Percentiles rank a stretch among this genome's conserved stretches.
Conservation (phyloP, 2,113 vertebrate genomes). For the Embiotoca jacksoni region DNA sequence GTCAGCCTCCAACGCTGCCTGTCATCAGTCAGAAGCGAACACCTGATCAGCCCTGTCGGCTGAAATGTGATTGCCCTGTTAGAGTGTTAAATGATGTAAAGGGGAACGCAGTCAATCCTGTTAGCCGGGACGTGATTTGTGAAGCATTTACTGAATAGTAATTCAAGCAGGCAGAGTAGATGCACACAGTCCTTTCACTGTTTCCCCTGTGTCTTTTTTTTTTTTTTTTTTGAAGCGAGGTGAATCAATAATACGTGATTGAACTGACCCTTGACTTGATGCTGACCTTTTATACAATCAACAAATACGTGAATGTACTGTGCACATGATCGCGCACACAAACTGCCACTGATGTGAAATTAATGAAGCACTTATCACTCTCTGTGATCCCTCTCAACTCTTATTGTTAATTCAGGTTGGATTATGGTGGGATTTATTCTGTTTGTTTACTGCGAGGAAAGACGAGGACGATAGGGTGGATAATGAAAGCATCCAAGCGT, state of each 20-base stretch:
- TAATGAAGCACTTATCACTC: slow-evolving; percentile 28
- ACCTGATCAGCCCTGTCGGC: not conserved
- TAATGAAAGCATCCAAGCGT: slow-evolving; percentile 35
- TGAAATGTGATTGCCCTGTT: slow-evolving; percentile 3
- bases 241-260: not conserved
- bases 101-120: slow-evolving; percentile 17
- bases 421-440: slow-evolving; percentile 57
- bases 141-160: slow-evolving; percentile 28
- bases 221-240: not conserved
- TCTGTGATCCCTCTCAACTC: slow-evolving; percentile 16
- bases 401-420: slow-evolving; percentile 39
- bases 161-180: not conserved
- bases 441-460: slow-evolving; percentile 45
- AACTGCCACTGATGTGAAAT: slow-evolving; percentile 15
- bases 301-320: not conserved
- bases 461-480: slow-evolving; percentile 39
- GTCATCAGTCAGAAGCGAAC: slow-evolving; percentile 11
- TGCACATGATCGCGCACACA: not conserved
- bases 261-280: not conserved
- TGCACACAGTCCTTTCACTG: not conserved
- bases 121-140: slow-evolving; percentile 1
- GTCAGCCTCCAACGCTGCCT: not conserved
- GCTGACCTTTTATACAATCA: slow-evolving; percentile 3
- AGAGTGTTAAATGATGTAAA: slow-evolving; percentile 27
- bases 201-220: not conserved